A percentile compares a stretch with the other conserved stretches of the same genome.
phyloP scores from a whole-genome alignment of 2,113 vertebrate species.

The Hylia prasina region DNA sequence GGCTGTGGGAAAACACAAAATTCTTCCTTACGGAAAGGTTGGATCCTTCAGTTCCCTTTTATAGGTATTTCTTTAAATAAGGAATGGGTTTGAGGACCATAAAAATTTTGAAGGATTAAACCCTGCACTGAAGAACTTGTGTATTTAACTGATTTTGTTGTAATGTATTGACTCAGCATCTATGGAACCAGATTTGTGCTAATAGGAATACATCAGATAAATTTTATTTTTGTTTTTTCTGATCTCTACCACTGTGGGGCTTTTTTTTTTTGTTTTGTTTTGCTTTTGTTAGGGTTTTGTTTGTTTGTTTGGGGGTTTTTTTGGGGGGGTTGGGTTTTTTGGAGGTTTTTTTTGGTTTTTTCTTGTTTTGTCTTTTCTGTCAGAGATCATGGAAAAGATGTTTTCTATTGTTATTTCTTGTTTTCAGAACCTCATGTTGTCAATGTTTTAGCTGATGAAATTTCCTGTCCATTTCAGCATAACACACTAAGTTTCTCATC shows the following conservation, averaged over 20 bases:
- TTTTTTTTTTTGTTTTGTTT: background rate
- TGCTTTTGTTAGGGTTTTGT: no score
- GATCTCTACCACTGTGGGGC: rapidly evolving
- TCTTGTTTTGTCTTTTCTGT: background rate
- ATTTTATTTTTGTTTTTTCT: background rate
- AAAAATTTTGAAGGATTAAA: background rate
- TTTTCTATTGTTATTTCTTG: background rate
- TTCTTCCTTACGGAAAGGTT: background rate
- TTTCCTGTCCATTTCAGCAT: background rate
- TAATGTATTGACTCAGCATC: background rate
- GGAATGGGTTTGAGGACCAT: background rate
- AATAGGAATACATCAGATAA: background rate
- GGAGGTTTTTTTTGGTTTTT: background rate
- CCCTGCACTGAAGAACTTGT: background rate
- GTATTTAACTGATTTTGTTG: background rate
- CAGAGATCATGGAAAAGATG: background rate
- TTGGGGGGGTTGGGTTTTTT: no score
- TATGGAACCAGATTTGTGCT: background rate
- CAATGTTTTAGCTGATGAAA: background rate
- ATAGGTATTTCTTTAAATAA: background rate
- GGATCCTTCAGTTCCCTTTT: background rate
- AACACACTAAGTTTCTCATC: rapidly evolving
- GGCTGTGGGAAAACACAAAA: background rate
- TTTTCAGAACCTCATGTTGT: background rate
- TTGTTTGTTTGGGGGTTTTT: no score